Evolutionary conservation across 1,140 invertebrate genomes (phyloP), one percentile per base, ranked within the genome.

Genomic region (Eurosta solidaginis): DNA sequence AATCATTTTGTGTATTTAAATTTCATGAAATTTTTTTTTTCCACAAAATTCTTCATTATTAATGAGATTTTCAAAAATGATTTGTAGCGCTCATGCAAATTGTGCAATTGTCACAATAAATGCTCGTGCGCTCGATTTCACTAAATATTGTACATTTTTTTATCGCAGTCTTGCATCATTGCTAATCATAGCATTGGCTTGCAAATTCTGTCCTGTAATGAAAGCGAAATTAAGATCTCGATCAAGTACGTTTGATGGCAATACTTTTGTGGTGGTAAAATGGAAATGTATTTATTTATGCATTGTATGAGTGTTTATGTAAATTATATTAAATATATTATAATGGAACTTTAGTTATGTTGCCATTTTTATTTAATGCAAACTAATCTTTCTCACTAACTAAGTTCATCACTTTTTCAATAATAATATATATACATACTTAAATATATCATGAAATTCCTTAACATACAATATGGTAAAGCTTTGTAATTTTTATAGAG

Each of bases 1-100:
- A 68, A 68, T 68, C 59, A 68, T n/a, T 36, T 42, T 68, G 59
- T 40, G 10, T 14, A n/a, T n/a, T n/a, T n/a, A n/a, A n/a, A n/a
- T n/a, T n/a, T n/a, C 20, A 68, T 68, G 36, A 40, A 5, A 17
- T 2, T 12, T 40, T 40, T 68, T 40, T 40, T 5, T 29, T 40
- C 40, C 7, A 1, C 3, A n/a, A 20, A 36, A 22, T 63, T 40
- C 40, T 40, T 68, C 6, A 9, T 33, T 68, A 54, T 4, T 25
- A 52, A 52, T 2, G 25, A 40, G 59, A 68, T 68, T 68, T 36
- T 40, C n/a, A n/a, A 27, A 14, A 20, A 40, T 68, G 59, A 68
- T 68, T 68, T 68, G 59, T 68, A 20, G 59, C 33, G 27, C 2
- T 29, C 29, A 68, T 68, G 33, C 59, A 68, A 68, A 42, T 68